Base-by-base conservation (phyloP, 2,888 invertebrate genomes). In the Xanthia togata region DNA sequence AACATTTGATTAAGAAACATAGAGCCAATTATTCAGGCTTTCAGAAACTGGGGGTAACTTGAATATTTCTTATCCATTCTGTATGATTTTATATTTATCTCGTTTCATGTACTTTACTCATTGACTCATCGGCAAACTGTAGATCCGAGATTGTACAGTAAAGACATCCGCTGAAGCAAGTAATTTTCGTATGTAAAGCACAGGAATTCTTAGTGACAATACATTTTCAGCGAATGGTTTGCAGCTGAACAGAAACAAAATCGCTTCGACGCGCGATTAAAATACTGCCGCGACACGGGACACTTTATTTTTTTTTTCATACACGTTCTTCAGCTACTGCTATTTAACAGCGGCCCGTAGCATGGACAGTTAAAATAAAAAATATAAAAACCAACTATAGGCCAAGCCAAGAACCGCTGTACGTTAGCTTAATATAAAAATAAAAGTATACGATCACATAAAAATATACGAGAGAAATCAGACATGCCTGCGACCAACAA, bases 21-120 rank as follows among this genome's bases (percentile, higher is more conserved):
- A n/a, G n/a, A n/a, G n/a, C n/a, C n/a, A n/a, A n/a, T n/a, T n/a
- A n/a, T n/a, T n/a, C n/a, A 50, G 50, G 23, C 20, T 20, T 50
- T 8, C 50, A 50, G 8, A 50, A 50, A 20, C 20, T 50, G 50
- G 23, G 2, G 9, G 50, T 50, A 14, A 69, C 4, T 47, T 35
- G 14, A 35, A 38, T 50, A 76, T 26, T n/a, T 23, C 20, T 6
- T 26, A 55, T 35, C 38, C 26, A 50, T 76, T 47, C 38, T 76
- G 23, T n/a, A 76, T 59, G 26, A 59, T 47, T 76, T 76, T 76
- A 44, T 76, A 50, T 74, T 76, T 76, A 38, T 74, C 50, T 77
- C 50, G 31, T 76, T 76, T 31, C 50, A 76, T 77, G 38, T 76
- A 76, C 76, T 73, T 26, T 35, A 75, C 76, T 57, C 44, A 75